Percentiles rank a stretch among this genome's conserved stretches.
Evolutionary conservation across 2,888 invertebrate genomes (phyloP).

Genomic region (Cataglyphis livida): DNA sequence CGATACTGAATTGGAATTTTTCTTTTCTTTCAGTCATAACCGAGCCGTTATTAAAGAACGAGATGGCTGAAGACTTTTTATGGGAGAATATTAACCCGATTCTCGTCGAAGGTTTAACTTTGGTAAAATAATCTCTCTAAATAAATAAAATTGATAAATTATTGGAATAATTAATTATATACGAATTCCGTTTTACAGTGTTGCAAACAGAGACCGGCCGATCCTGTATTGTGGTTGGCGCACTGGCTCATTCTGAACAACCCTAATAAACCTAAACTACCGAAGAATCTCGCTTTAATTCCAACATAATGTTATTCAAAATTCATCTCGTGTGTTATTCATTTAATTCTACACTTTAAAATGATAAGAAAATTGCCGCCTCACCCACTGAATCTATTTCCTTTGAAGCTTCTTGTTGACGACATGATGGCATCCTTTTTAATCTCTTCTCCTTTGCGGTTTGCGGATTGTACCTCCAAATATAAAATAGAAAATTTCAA

Average conservation of each 20-base stretch:
- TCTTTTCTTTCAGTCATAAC: slow-evolving; percentile 88
- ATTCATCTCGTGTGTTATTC: neutral
- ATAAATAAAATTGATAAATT: neutral
- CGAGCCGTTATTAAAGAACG: slow-evolving; percentile 90
- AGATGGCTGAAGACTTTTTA: slow-evolving; percentile 90
- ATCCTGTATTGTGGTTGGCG: slow-evolving; percentile 93
- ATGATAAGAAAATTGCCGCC: slow-evolving; percentile 7
- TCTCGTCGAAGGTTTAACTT: slow-evolving; percentile 87
- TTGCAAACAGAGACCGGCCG: slow-evolving; percentile 90
- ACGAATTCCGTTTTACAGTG: slow-evolving; percentile 85
- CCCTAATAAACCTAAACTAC: slow-evolving; percentile 89
- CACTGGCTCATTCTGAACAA: slow-evolving; percentile 92
- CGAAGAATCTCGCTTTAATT: slow-evolving; percentile 63
- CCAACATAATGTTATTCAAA: slow-evolving; percentile 49
- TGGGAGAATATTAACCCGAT: slow-evolving; percentile 89
- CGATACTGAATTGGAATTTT: slow-evolving; percentile 38
- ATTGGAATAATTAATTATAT: neutral
- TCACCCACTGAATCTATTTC: slow-evolving; percentile 63
- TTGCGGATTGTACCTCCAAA: slow-evolving; percentile 73
- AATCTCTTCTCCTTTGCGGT: slow-evolving; percentile 64
- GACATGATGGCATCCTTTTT: slow-evolving; percentile 63
- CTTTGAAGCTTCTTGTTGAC: slow-evolving; percentile 41
- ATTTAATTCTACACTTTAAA: neutral
- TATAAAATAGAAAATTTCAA: slow-evolving; percentile 37
- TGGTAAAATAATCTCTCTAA: slow-evolving; percentile 70